phyloP scores from a whole-genome alignment of 2,113 vertebrate genomes.

The Pachyramphus minor region DNA sequence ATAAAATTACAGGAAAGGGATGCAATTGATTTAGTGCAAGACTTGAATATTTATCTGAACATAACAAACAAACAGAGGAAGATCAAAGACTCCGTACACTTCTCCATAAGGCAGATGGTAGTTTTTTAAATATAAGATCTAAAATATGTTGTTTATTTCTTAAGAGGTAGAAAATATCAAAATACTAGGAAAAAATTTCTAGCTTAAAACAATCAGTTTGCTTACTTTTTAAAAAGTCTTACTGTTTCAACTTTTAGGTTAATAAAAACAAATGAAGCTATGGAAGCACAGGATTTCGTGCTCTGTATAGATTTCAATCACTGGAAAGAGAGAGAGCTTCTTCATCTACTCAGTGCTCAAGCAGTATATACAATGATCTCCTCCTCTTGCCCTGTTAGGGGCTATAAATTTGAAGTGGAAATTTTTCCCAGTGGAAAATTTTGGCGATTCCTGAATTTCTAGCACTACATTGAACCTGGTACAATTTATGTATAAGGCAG shows the following conservation, averaged over 20 bases:
- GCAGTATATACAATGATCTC: constrained; percentile 15
- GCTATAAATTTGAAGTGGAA: neutral
- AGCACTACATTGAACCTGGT: neutral
- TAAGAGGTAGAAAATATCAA: constrained; percentile 79
- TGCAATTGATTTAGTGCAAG: constrained; percentile 38
- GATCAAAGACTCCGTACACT: constrained; percentile 48
- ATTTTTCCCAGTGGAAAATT: neutral
- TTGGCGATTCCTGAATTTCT: constrained; percentile 24
- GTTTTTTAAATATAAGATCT: constrained; percentile 64
- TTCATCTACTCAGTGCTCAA: constrained; percentile 27
- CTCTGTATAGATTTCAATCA: neutral
- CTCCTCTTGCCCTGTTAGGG: neutral
- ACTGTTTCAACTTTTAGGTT: constrained; percentile 27
- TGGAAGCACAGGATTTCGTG: constrained; percentile 49
- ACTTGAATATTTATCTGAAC: constrained; percentile 39
- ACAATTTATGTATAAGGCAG: constrained; percentile 42
- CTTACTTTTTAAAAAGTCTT: constrained; percentile 55
- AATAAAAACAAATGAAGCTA: constrained; percentile 42
- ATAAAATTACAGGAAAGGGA: constrained; percentile 27
- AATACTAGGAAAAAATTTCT: constrained; percentile 61
- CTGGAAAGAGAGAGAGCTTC: constrained; percentile 14
- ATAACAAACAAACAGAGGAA: constrained; percentile 48
- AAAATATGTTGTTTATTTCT: constrained; percentile 62
- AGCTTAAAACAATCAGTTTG: constrained; percentile 58
- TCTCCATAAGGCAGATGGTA: constrained; percentile 78